Conservation (phyloP, 1,140 invertebrate genomes). For the Bradynema listronoti region DNA sequence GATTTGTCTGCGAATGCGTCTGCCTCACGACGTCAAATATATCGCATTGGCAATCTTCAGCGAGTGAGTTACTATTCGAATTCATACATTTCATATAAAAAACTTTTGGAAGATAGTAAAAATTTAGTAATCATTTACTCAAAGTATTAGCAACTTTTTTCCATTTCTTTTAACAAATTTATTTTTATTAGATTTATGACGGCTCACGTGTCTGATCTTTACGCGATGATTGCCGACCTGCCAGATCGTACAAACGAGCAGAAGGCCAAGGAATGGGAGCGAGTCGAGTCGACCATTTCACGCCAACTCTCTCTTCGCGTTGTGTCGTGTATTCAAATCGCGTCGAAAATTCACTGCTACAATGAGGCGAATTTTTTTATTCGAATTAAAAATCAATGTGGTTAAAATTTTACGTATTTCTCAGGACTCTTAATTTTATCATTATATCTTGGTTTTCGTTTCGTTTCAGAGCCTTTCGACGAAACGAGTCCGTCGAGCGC, state of each 20-base stretch:
- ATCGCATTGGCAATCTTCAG: constrained; percentile 27
- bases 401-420: not conserved
- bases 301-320: constrained; percentile 20
- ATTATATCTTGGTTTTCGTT: not conserved
- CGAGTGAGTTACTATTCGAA: constrained; percentile 8
- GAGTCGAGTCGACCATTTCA: constrained; percentile 25
- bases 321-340: constrained; percentile 27
- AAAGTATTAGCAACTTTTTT: no score
- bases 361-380: constrained; percentile 5
- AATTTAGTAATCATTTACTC: no score
- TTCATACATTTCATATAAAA: not conserved
- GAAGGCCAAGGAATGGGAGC: constrained; percentile 22
- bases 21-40: constrained; percentile 31
- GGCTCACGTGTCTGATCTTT: constrained; percentile 7
- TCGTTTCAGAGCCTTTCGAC: constrained; percentile 13
- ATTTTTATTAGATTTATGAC: constrained; percentile 23
- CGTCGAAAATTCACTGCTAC: constrained; percentile 22
- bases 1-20: constrained; percentile 21
- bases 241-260: constrained; percentile 1
- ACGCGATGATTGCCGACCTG: constrained; percentile 1
- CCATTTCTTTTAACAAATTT: no score
- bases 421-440: not conserved
- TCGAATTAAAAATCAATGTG: not conserved
- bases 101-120: not conserved
- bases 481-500: constrained; percentile 17